phyloP scores from a whole-genome alignment of 2,888 invertebrate genomes.

The Metopia argyrocephala region DNA sequence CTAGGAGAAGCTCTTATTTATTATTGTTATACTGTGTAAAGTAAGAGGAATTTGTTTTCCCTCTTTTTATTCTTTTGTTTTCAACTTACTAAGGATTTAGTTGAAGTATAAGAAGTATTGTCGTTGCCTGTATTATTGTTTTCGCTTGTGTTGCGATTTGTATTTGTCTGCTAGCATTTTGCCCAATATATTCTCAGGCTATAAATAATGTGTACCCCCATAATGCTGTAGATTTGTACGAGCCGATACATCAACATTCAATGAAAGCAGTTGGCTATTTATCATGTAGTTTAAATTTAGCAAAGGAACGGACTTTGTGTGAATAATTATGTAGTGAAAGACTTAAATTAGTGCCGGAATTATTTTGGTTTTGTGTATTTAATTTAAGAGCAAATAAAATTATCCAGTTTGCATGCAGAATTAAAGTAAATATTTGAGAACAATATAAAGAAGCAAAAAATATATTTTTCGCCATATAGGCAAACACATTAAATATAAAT shows the following conservation, averaged over 20 bases:
- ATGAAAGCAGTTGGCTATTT: conserved; percentile 46
- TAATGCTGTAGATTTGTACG: conserved; percentile 49
- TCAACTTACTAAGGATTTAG: conserved; percentile 3
- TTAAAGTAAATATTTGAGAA: too few species aligned
- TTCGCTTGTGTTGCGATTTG: not conserved
- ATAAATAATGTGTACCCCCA: conserved; percentile 49
- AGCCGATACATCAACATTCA: conserved; percentile 44
- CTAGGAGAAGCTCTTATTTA: too few species aligned
- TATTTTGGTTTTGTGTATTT: not conserved
- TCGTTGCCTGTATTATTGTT: not conserved
- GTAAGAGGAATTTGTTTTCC: too few species aligned
- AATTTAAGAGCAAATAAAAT: not conserved
- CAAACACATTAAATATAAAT: too few species aligned
- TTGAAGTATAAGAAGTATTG: conserved; percentile 23
- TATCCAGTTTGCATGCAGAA: not conserved
- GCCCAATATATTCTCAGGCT: conserved; percentile 29
- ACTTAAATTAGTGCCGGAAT: not conserved
- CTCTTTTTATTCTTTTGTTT: not conserved
- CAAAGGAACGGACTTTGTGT: not conserved
- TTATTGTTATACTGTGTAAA: too few species aligned
- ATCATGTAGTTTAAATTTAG: conserved; percentile 18
- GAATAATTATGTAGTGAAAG: not conserved
- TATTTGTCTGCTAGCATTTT: conserved; percentile 23
- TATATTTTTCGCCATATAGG: too few species aligned
- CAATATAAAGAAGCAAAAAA: too few species aligned